Conservation (phyloP, 2,797 vertebrate genomes). For the Lepus townsendii region DNA sequence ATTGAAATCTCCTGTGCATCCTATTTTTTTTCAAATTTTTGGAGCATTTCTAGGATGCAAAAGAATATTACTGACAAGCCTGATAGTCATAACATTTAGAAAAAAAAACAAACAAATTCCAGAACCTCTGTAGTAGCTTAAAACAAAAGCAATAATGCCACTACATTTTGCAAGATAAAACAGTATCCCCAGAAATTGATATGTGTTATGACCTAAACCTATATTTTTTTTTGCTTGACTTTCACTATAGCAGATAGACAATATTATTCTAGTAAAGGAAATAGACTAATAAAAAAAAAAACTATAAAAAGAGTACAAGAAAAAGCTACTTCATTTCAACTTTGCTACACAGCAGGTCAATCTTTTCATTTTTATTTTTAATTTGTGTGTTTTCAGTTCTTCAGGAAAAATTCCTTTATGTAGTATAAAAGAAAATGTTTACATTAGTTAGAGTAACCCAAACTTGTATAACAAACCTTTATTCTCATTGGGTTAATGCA, state of each 20-base stretch:
- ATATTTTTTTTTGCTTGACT: background rate
- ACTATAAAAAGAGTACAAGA: background rate
- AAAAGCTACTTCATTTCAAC: background rate
- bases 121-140: background rate
- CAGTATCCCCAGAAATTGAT: background rate
- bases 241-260: background rate
- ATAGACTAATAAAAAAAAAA: background rate
- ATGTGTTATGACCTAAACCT: background rate
- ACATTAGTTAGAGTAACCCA: background rate
- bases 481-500: background rate
- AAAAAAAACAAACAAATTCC: background rate
- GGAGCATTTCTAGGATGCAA: background rate
- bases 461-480: background rate
- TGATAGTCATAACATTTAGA: background rate
- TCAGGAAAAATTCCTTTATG: background rate
- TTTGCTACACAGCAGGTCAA: background rate
- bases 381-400: background rate
- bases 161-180: background rate
- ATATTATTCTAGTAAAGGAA: background rate
- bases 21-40: background rate
- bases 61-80: background rate
- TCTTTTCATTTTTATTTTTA: background rate
- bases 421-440: background rate
- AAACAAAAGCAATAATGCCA: background rate
- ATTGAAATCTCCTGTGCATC: background rate